Base-by-base conservation (phyloP, 2,888 invertebrate genomes). In the Ophonus ardosiacus region DNA sequence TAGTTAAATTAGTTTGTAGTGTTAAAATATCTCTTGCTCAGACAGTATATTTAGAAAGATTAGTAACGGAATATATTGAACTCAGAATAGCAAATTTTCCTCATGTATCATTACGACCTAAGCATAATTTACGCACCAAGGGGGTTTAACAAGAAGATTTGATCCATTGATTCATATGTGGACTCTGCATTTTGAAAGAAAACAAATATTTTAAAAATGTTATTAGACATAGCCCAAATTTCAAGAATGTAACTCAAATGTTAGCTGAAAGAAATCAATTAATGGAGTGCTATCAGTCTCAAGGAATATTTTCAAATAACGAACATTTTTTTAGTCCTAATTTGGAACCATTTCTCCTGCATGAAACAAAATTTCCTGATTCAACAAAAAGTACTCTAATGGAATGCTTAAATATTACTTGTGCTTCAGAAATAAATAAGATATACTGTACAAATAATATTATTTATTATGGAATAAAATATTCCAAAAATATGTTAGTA, bases 121-220 rank as follows among this genome's bases (percentile, higher is more conserved):
- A 68, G 15, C 68, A 68, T 68, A 21, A 68, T 68, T 68, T 6
- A 68, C 13, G 1, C 68, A 38, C 24, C 24, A 68, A 10, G 68
- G 68, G 15, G 31, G 21, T 38, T 68, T 68, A 10, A 68, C 2
- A 6, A 8, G 68, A 68, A 68, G 24, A 68, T 68, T 68, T 24
- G 68, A 24, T 8, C 68, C 68, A 24, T 24, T 68, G 24, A 68
- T 68, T n/a, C 68, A 68, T 24, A 6, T 68, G 2, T 68, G 68
- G 68, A 68, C 68, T 5, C 8, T 68, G 24, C 21, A 38, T 38
- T 68, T 68, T 68, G 21, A 68, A 24, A 1, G 68, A 13, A 68
- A 68, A 38, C 24, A 1, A 15, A n/a, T 24, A 68, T 68, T 68
- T 68, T 38, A 68, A 68, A 18, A 68, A 68, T 68, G 10, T 68